These are phyloP conservation scores for Periophthalmus modestus DNA, from an alignment of 2,113 vertebrate species.

Conservation along the genomic window DNA sequence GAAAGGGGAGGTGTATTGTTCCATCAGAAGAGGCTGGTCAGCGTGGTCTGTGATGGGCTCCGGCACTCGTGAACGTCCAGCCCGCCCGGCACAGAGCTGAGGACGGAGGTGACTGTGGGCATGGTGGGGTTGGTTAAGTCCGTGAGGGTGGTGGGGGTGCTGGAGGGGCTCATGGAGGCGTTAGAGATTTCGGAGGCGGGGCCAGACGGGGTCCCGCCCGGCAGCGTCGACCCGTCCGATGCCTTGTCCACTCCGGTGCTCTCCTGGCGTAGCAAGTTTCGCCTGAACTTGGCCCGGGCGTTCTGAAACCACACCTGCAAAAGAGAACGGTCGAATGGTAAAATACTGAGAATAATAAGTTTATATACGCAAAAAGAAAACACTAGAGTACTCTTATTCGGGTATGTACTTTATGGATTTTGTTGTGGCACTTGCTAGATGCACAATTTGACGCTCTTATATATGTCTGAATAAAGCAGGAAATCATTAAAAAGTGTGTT, in stretches of 20 bases:
- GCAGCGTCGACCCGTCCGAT: conserved; percentile 87
- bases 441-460: too few species aligned
- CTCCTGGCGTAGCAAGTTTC: conserved; percentile 97
- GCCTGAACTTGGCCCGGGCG: conserved; percentile 95
- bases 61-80: conserved; percentile 93
- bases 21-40: conserved; percentile 99
- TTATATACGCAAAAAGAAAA: not conserved
- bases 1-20: conserved; percentile 1
- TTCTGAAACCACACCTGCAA: conserved; percentile 98
- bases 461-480: too few species aligned
- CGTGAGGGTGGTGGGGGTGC: conserved; percentile 95
- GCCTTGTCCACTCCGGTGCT: conserved; percentile 94
- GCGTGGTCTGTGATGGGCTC: conserved; percentile 96
- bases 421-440: too few species aligned
- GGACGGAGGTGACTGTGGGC: conserved; percentile 96
- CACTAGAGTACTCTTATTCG: not conserved
- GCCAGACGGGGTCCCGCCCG: conserved; percentile 92
- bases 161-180: conserved; percentile 95
- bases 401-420: not conserved
- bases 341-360: not conserved
- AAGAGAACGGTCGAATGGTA: not conserved
- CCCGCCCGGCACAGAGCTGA: conserved; percentile 87
- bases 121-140: conserved; percentile 98
- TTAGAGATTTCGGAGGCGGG: conserved; percentile 97
- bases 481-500: not conserved